Percentiles rank a stretch among this genome's conserved stretches.
Conservation (phyloP, 2,888 invertebrate species). For the Muscina levida region DNA sequence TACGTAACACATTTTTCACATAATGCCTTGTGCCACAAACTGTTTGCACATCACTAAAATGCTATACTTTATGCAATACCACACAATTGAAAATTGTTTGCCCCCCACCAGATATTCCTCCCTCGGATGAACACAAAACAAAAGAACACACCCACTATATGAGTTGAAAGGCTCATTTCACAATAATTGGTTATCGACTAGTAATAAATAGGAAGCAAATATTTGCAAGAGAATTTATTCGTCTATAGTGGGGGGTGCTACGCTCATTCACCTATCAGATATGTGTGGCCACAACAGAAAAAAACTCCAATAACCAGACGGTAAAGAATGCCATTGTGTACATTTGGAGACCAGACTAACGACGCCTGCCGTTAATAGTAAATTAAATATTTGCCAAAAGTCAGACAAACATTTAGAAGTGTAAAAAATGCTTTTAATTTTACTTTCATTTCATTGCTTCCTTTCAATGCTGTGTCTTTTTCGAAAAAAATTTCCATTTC, state of each 20-base stretch:
- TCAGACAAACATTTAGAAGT: too few relatives aligned
- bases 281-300: constrained; percentile 54
- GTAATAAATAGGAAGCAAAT: constrained; percentile 41
- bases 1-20: too few relatives aligned
- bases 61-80: background rate
- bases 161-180: constrained; percentile 46
- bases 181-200: constrained; percentile 60
- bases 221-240: constrained; percentile 19
- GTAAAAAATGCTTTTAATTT: constrained; percentile 20
- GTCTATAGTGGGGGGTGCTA: constrained; percentile 28
- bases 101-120: too few relatives aligned
- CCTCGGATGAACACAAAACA: background rate
- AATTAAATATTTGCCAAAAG: constrained; percentile 26
- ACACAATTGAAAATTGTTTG: too few relatives aligned
- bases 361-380: constrained; percentile 4
- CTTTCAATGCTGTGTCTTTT: background rate
- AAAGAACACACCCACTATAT: constrained; percentile 9
- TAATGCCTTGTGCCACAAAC: too few relatives aligned
- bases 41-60: too few relatives aligned
- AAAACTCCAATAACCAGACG: constrained; percentile 49
- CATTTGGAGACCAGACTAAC: background rate
- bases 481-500: constrained; percentile 49
- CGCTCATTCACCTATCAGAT: constrained; percentile 46
- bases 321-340: constrained; percentile 48
- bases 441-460: constrained; percentile 33